These are phyloP conservation scores for Patella depressa DNA, from an alignment of 2,888 invertebrate species.

Conservation along the genomic window DNA sequence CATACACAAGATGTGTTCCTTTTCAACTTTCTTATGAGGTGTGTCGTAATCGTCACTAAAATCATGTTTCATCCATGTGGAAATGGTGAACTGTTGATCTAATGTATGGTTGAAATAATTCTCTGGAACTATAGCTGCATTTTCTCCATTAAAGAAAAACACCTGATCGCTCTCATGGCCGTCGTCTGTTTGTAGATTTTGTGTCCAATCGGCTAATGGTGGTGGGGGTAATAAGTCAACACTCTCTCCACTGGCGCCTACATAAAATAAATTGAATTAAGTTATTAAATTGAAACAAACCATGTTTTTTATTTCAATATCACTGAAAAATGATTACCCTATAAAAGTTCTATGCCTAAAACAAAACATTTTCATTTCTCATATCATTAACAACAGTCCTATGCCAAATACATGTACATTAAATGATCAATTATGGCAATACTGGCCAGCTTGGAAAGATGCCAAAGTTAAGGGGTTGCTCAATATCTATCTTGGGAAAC, in stretches of 20 bases:
- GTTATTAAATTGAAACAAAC: neutral
- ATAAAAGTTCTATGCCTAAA: too few relatives aligned
- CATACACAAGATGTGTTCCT: slow-evolving; percentile 96
- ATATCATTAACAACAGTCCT: too few relatives aligned
- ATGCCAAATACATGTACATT: too few relatives aligned
- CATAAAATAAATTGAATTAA: slow-evolving; percentile 23
- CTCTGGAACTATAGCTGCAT: slow-evolving; percentile 78
- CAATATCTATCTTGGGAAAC: too few relatives aligned
- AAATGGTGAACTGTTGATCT: slow-evolving; percentile 87
- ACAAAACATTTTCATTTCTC: too few relatives aligned
- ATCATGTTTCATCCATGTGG: slow-evolving; percentile 96
- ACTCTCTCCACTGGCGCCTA: slow-evolving; percentile 84
- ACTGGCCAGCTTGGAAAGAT: too few relatives aligned
- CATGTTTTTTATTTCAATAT: too few relatives aligned
- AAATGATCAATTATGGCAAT: too few relatives aligned
- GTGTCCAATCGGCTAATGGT: slow-evolving; percentile 83
- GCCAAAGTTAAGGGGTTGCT: too few relatives aligned
- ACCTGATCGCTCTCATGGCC: slow-evolving; percentile 89
- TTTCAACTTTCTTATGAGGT: slow-evolving; percentile 74
- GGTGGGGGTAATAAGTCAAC: slow-evolving; percentile 89
- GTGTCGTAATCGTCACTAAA: slow-evolving; percentile 35
- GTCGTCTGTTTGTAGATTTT: slow-evolving; percentile 85
- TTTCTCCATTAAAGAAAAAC: slow-evolving; percentile 94
- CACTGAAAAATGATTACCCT: too few relatives aligned
- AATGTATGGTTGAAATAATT: slow-evolving; percentile 80